Percentiles rank a stretch among this genome's conserved stretches.
Evolutionary conservation across 2,113 vertebrate species (phyloP).

Genomic region (Pachyramphus minor): DNA sequence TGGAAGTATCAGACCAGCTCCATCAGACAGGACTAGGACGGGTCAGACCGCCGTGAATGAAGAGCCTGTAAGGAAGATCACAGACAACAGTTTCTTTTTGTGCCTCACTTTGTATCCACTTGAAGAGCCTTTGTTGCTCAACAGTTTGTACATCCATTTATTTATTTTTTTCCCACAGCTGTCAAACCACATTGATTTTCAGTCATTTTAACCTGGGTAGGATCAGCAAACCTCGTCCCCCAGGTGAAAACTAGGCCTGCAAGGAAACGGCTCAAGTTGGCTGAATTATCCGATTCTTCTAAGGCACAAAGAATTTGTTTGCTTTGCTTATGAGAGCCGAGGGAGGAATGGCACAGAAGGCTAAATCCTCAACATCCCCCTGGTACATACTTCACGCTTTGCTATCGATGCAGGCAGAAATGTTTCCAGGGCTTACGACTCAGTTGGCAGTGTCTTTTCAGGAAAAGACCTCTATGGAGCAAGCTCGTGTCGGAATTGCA

Average conservation of each 20-base stretch:
- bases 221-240: constrained; percentile 53
- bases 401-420: constrained; percentile 24
- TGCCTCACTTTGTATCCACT: neutral
- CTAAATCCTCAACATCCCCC: constrained; percentile 29
- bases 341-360: constrained; percentile 43
- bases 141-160: neutral
- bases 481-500: neutral
- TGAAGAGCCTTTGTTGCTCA: neutral
- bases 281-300: constrained; percentile 25
- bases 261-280: neutral
- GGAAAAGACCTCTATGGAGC: neutral
- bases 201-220: constrained; percentile 63
- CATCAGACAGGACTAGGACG: neutral
- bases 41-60: neutral
- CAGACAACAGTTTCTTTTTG: neutral
- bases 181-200: constrained; percentile 74
- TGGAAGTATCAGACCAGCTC: neutral
- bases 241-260: constrained; percentile 62
- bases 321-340: constrained; percentile 29
- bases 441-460: constrained; percentile 14
- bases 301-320: constrained; percentile 30
- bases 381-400: neutral
- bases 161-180: neutral
- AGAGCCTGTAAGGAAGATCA: neutral
- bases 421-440: neutral